Evolutionary conservation across 1,140 invertebrate species (phyloP).

Genomic region (Doryteuthis pealeii): DNA sequence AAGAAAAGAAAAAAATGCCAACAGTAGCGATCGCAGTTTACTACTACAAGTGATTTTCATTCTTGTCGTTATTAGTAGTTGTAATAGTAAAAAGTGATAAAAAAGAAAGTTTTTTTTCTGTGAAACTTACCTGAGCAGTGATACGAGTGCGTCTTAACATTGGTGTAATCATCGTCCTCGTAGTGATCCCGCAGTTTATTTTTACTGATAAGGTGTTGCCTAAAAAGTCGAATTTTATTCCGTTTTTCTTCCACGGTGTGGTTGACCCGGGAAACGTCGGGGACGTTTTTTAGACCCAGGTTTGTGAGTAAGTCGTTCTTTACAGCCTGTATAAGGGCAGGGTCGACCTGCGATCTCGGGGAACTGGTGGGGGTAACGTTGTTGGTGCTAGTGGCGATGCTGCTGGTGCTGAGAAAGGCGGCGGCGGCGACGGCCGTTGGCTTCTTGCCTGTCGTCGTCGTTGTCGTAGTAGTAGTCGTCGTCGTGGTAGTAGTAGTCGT

Average conservation of each 20-base stretch:
- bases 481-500: not conserved
- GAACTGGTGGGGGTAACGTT: not conserved
- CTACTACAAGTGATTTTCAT: no score
- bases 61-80: no score
- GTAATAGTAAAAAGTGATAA: not conserved
- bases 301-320: constrained; percentile 3
- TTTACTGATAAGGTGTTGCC: not conserved
- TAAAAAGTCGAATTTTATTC: not conserved
- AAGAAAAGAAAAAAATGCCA: no score
- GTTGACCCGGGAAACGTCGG: constrained; percentile 1
- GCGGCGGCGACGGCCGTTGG: not conserved
- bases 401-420: not conserved
- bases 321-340: not conserved
- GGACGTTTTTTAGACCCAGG: not conserved
- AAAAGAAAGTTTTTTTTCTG: not conserved
- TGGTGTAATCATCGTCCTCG: not conserved
- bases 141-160: not conserved
- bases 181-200: not conserved
- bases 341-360: not conserved
- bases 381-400: not conserved
- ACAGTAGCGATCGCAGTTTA: no score
- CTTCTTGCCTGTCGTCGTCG: not conserved
- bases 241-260: constrained; percentile 1
- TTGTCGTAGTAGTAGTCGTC: not conserved
- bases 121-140: not conserved